Conservation (phyloP, 2,888 invertebrate genomes). For the Eurytoma californica region DNA sequence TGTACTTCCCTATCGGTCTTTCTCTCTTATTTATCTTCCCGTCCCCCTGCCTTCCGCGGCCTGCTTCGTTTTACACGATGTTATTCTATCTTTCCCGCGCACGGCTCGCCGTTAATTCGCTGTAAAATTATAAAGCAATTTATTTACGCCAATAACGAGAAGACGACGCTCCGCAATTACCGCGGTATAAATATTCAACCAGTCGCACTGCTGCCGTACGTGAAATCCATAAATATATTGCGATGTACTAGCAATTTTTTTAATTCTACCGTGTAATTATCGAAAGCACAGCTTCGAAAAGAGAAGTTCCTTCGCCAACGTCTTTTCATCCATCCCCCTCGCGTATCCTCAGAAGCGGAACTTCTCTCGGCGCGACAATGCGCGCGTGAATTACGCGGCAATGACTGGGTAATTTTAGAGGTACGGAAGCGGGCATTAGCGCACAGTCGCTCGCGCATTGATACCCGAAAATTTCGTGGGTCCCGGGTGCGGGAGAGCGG, state of each 20-base stretch:
- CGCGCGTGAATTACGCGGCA: constrained; percentile 73
- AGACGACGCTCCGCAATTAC: no score
- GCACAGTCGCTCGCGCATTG: constrained; percentile 68
- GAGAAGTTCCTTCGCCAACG: no score
- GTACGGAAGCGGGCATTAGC: constrained; percentile 72
- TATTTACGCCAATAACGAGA: constrained; percentile 13
- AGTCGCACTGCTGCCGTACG: no score
- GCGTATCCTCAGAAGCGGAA: no score
- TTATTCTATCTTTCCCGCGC: constrained; percentile 17
- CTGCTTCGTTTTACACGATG: not conserved
- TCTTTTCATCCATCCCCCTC: no score
- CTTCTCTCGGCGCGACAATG: constrained; percentile 64
- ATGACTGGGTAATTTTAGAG: constrained; percentile 74
- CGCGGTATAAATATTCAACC: no score
- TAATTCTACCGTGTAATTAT: no score
- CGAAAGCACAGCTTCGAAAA: no score
- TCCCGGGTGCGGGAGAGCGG: constrained; percentile 50
- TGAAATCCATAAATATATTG: no score
- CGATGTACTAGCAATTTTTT: no score
- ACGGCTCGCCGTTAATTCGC: not conserved
- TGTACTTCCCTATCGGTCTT: constrained; percentile 35
- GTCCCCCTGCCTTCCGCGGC: not conserved
- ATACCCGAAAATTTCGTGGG: constrained; percentile 64
- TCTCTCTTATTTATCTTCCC: constrained; percentile 25
- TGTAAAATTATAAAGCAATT: not conserved